Evolutionary conservation across 1,140 invertebrate genomes (phyloP), one percentile per base, ranked within the genome.

Genomic region (Papilio machaon): DNA sequence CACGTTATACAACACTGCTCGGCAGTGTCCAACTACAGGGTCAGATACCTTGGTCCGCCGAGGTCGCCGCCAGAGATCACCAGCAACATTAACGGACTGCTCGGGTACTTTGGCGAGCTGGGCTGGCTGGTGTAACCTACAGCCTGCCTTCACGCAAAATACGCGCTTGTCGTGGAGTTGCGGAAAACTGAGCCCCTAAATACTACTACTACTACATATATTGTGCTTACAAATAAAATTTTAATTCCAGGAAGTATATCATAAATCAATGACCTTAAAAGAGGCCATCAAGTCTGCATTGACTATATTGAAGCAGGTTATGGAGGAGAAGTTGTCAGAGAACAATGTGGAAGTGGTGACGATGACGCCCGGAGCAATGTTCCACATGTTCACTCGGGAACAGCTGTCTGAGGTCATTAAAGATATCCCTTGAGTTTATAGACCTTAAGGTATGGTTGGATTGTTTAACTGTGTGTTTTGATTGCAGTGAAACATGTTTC

Each of bases 251-350:
- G 96, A 96, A 83, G 94, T 95, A n/a, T 97, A 96, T 83, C 95
- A 96, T 82, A 94, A 95, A 67, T 97, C 98, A 13, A 99, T 99
- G 97, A 99, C 97, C 0, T 93, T 99, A n/a, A 97, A 98, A 82
- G 99, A 99, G 95, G 99, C 99, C 17, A 97, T 98, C 79, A 99
- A 98, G 89, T 93, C 97, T 52, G 97, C 98, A 3, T 94, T 99
- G 17, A 98, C 97, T 10, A 99, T 99, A 89, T 94, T 99, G 2
- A 99, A 99, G 91, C 99, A 99, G 95, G 99, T 99, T 0, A 99
- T 99, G 99, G 99, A 99, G 93, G 99, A 99, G 94, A 99, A 99
- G 95, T 94, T 99, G 0, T 99, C 98, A 84, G 98, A 98, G 46
- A 98, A 97, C 52, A 99, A 99, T 95, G 99, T 99, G 73, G 99